Conservation (phyloP, 2,113 vertebrate species). For the Corythornis vintsioides region DNA sequence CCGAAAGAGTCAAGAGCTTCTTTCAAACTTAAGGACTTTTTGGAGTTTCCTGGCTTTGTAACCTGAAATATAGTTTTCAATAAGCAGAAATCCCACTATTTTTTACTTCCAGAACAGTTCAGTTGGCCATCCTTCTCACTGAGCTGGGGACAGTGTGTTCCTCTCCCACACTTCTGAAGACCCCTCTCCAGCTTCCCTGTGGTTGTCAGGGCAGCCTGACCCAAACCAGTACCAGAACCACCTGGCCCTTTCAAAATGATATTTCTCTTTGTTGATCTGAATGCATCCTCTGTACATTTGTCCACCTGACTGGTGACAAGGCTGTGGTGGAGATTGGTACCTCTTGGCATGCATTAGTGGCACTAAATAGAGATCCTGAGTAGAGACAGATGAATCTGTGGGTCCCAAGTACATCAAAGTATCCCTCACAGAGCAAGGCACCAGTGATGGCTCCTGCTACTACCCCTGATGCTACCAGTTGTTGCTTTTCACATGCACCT, state of each 20-base stretch:
- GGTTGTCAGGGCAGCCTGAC: neutral
- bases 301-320: neutral
- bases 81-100: neutral
- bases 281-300: neutral
- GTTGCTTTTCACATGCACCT: neutral
- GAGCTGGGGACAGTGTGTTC: neutral
- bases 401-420: neutral
- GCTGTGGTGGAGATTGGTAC: neutral
- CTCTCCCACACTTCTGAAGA: neutral
- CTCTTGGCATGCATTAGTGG: neutral
- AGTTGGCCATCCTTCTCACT: neutral
- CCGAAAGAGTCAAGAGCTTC: neutral
- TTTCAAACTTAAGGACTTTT: neutral
- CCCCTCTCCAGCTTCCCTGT: neutral
- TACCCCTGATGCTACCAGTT: neutral
- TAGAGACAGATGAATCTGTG: neutral
- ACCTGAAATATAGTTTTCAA: neutral
- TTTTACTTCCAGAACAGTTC: neutral
- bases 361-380: neutral
- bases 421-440: neutral
- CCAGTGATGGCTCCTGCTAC: neutral
- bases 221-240: neutral
- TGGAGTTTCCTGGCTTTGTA: neutral
- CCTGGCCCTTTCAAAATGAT: neutral
- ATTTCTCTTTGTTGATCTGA: neutral